Evolutionary conservation across 2,888 invertebrate species (phyloP), one percentile per base, ranked within the genome.

Genomic region (Erannis defoliaria): DNA sequence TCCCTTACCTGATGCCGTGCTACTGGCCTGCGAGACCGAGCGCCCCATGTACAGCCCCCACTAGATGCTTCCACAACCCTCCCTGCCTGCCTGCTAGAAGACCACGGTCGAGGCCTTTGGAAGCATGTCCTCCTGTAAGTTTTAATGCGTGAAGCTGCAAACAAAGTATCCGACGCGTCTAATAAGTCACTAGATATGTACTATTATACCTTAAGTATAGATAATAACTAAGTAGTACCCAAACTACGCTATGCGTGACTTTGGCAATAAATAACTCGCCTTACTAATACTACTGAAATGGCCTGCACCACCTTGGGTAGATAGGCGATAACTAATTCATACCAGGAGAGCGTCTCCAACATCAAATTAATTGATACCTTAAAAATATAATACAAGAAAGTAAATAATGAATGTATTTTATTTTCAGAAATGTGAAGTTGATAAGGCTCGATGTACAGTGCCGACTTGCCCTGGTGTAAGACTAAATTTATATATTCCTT

Each of bases 1-100:
- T 88, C 67, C 90, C 91, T 0, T 91, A 88, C 70, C 72, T 90
- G 49, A 87, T 87, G 88, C 92, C 92, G 0, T 93, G 92, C 68
- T 91, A 71, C 79, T 92, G 90, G 92, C 90, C 91, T 0, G 76
- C 88, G 0, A 71, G 89, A 2, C 67, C 87, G 0, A 77, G 80
- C 1, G 90, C 92, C 0, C 91, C 92, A 0, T 93, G 92, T 68
- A 75, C 72, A 55, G 71, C 75, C 1, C 91, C 92, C 0, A 53
- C 74, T 0, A 71, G 76, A 12, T 93, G 92, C 75, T 93, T 93
- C 77, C 92, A 93, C 69, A 89, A 85, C 59, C 92, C 92, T 0
- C 90, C 90, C 0, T 93, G 92, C 60, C 68, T 71, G 21, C 71
- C 86, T 0, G 81, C 83, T 0, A 81, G 86, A 37, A 76, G 40